Conservation (phyloP, 2,888 invertebrate species). For the Erebia ligea region DNA sequence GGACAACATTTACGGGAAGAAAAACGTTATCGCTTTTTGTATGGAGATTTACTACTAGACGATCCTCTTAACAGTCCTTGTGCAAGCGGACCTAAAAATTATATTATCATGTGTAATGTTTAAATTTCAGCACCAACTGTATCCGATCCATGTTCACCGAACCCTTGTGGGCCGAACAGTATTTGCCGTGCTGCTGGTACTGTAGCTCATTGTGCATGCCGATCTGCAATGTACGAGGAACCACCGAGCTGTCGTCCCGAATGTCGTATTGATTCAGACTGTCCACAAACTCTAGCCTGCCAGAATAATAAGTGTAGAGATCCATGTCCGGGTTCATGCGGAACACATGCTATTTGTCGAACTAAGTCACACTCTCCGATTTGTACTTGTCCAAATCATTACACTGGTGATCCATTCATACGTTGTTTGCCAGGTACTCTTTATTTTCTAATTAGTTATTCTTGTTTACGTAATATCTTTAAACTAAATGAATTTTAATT, state of each 20-base stretch:
- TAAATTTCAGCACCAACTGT: conserved; percentile 55
- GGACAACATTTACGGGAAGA: no score
- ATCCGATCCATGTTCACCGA: conserved; percentile 85
- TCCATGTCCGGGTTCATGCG: conserved; percentile 91
- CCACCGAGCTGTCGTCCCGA: conserved; percentile 91
- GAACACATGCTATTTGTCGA: conserved; percentile 88
- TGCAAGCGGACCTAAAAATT: no score
- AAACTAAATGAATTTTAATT: conserved; percentile 13
- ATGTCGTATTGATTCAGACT: conserved; percentile 87
- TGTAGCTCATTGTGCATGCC: conserved; percentile 88
- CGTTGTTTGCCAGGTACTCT: conserved; percentile 84
- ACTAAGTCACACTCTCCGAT: conserved; percentile 90
- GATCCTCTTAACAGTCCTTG: no score
- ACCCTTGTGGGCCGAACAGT: conserved; percentile 89
- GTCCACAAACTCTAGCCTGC: conserved; percentile 85
- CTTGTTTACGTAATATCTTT: neutral
- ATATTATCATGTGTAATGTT: conserved; percentile 10
- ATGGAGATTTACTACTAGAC: no score
- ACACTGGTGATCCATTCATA: conserved; percentile 89
- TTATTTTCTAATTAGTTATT: neutral
- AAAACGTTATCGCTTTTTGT: no score
- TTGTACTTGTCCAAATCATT: conserved; percentile 87
- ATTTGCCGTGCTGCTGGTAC: conserved; percentile 86
- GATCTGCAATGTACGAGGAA: conserved; percentile 86
- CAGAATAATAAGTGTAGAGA: conserved; percentile 86